phyloP scores from a whole-genome alignment of 2,888 invertebrate genomes.

The Lithophane socia region DNA sequence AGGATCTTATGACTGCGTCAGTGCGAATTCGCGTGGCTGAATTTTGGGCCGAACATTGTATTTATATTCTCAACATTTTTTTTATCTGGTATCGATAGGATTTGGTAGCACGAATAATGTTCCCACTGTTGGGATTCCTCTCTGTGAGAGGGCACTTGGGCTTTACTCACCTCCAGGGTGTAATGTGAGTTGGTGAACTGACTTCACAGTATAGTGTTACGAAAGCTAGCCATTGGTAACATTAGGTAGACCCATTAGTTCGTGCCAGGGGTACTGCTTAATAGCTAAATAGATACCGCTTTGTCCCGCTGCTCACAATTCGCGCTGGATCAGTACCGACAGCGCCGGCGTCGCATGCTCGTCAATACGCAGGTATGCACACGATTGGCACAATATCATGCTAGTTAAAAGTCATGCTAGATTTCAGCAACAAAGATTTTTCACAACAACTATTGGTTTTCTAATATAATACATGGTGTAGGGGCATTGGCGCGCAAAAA shows the following conservation, averaged over 20 bases:
- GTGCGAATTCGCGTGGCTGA: too few species aligned
- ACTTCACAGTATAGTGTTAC: not conserved
- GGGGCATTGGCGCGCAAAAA: too few species aligned
- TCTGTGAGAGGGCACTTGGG: not conserved
- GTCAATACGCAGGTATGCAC: conserved; percentile 46
- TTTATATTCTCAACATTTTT: not conserved
- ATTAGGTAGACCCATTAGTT: conserved; percentile 37
- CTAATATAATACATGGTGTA: not conserved
- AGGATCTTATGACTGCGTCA: not conserved
- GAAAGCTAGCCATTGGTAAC: not conserved
- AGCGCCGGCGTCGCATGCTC: conserved; percentile 44
- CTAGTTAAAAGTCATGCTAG: conserved; percentile 15
- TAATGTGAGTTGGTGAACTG: not conserved
- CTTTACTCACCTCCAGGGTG: not conserved
- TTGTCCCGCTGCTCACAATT: conserved; percentile 69
- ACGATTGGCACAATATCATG: conserved; percentile 29
- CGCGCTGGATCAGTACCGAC: conserved; percentile 58
- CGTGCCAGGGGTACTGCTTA: conserved; percentile 49
- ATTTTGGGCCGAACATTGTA: not conserved
- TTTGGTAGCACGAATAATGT: not conserved
- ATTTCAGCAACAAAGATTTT: not conserved
- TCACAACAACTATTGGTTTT: not conserved
- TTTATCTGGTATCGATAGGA: not conserved
- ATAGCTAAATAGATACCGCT: conserved; percentile 74
- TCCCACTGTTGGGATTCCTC: not conserved